A percentile compares a stretch with the other conserved stretches of the same genome.
These are phyloP conservation scores for Paradisaea rubra DNA, from an alignment of 2,113 vertebrate genomes.

Conservation along the genomic window DNA sequence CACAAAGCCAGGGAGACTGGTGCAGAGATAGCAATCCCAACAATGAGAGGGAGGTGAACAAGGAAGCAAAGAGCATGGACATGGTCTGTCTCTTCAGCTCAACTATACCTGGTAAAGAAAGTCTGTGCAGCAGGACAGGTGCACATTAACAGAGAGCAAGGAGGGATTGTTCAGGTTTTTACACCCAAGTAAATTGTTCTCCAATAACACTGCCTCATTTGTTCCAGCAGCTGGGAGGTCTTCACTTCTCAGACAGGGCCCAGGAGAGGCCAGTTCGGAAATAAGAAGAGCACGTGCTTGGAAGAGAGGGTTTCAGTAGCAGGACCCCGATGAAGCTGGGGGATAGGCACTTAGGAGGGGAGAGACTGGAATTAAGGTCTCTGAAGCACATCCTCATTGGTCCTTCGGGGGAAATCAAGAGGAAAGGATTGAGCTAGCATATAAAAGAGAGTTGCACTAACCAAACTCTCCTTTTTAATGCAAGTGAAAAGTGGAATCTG, in stretches of 20 bases:
- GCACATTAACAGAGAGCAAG: neutral
- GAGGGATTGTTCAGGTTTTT: neutral
- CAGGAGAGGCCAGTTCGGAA: neutral
- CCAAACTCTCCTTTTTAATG: neutral
- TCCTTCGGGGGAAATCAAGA: neutral
- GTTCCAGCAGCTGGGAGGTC: neutral
- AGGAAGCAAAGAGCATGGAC: neutral
- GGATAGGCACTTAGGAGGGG: neutral
- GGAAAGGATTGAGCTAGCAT: neutral
- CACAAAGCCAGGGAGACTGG: neutral
- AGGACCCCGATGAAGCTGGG: neutral
- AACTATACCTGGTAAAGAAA: neutral
- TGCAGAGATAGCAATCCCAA: neutral
- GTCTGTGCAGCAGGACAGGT: neutral
- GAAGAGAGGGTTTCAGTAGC: neutral
- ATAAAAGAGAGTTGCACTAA: neutral
- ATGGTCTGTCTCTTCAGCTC: neutral
- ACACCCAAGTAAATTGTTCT: neutral
- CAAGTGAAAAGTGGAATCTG: neutral
- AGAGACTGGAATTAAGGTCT: neutral
- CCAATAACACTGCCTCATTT: neutral
- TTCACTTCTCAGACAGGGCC: neutral
- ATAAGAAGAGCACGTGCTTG: neutral
- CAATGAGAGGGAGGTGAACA: neutral
- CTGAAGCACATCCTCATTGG: neutral